Conservation (phyloP, 1,140 invertebrate species). For the Muscidifurax raptorellus region DNA sequence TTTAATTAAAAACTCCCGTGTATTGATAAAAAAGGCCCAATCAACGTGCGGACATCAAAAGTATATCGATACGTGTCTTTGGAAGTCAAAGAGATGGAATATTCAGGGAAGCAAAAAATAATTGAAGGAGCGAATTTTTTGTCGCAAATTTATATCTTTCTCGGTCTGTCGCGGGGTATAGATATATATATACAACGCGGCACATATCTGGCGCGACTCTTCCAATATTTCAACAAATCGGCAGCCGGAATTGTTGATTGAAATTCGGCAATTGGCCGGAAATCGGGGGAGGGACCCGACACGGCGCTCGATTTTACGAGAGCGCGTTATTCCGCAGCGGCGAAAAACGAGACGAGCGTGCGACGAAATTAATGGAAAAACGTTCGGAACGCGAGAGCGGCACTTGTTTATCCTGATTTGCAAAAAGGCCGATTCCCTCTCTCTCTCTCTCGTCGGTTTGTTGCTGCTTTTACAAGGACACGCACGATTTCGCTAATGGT, state of each 20-base stretch:
- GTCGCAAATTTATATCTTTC: background rate
- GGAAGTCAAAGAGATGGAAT: too few relatives aligned
- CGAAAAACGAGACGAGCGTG: background rate
- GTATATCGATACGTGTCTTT: too few relatives aligned
- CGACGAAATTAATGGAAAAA: conserved; percentile 42
- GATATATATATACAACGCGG: background rate
- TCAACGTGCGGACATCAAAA: too few relatives aligned
- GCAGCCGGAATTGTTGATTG: conserved; percentile 49
- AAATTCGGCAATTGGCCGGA: conserved; percentile 52
- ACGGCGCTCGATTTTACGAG: conserved; percentile 17
- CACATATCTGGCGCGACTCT: conserved; percentile 37
- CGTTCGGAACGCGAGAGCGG: background rate
- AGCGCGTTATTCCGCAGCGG: background rate
- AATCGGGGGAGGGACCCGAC: conserved; percentile 18
- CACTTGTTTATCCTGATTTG: conserved; percentile 44
- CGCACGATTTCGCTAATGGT: conserved; percentile 34
- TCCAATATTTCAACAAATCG: conserved; percentile 55
- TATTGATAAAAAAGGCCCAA: too few relatives aligned
- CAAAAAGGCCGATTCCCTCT: background rate
- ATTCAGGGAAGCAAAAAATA: too few relatives aligned
- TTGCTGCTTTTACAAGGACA: background rate
- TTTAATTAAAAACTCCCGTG: too few relatives aligned
- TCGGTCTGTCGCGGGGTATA: background rate
- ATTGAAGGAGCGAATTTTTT: background rate
- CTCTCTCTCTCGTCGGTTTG: background rate